Conservation (phyloP, 2,113 vertebrate genomes). For the Hucho hucho region DNA sequence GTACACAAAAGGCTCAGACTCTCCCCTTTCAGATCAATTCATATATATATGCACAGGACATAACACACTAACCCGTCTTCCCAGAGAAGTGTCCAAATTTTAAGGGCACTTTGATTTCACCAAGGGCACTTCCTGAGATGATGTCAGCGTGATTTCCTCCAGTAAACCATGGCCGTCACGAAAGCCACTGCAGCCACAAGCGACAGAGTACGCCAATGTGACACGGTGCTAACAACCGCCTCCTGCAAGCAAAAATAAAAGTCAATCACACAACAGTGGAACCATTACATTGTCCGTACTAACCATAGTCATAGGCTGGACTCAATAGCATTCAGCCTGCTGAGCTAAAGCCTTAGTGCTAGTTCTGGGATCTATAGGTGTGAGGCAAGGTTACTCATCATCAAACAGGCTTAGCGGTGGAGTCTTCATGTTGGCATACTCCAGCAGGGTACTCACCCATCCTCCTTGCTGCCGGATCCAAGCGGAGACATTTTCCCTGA, state of each 20-base stretch:
- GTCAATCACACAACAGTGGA: neutral
- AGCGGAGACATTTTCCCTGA: conserved; percentile 62
- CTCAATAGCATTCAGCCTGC: no score
- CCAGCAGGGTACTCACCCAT: conserved; percentile 68
- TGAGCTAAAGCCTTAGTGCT: no score
- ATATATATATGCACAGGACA: neutral
- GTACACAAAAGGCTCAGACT: neutral
- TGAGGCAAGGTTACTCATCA: no score
- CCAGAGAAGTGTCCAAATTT: neutral
- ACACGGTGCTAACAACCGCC: conserved; percentile 60
- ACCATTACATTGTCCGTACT: neutral
- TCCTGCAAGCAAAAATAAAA: conserved; percentile 43
- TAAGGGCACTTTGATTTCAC: neutral
- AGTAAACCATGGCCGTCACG: conserved; percentile 61
- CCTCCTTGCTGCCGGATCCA: conserved; percentile 78
- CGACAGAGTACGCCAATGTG: conserved; percentile 65
- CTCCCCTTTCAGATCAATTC: neutral
- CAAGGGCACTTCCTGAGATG: neutral
- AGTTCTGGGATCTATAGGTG: no score
- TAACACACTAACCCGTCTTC: neutral
- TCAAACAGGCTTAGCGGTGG: neutral
- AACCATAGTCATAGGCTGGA: no score
- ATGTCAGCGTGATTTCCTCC: conserved; percentile 63
- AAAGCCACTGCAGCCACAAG: conserved; percentile 63
- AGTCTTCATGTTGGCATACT: neutral